Base-by-base conservation (phyloP, 1,140 invertebrate species). In the Melipona quadrifasciata region DNA sequence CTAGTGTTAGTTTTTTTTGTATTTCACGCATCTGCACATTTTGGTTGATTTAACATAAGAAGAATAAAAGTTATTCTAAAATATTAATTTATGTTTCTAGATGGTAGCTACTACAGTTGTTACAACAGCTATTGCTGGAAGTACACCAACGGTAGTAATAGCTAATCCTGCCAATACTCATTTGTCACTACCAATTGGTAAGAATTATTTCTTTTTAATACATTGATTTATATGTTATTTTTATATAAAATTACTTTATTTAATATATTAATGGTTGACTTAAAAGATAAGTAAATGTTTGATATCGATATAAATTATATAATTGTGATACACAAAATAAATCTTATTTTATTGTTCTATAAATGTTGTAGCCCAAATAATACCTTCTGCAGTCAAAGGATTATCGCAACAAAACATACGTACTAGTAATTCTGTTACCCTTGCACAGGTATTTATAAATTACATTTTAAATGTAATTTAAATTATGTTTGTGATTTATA, bases 351-450 rank as follows among this genome's bases (percentile, higher is more conserved):
- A 24, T 64, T 31, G n/a, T 53, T 24, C 65, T 5, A 31, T 68
- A 64, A 78, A 57, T 90, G 80, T 94, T 95, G 86, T 91, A 96
- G 96, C 96, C 95, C 96, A 96, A 95, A 94, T 96, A 92, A 95
- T 96, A 91, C 95, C 95, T 89, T 95, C 96, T 74, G 95, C 96
- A 85, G 95, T 96, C 78, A 96, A 96, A 93, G 95, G 95, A 90
- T 92, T 96, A 87, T 95, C 95, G 86, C 95, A 96, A 89, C 96
- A 96, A 93, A 96, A 94, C 91, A 95, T 96, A 90, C 95, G 96
- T 87, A 93, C 89, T 87, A 93, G 92, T 70, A 94, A 93, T 86
- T 87, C 93, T 68, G 93, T 95, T 72, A 92, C 95, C 75, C 90
- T 95, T 27, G 91, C 94, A 76, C 95, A 95, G 93, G 94, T 95